These are phyloP conservation scores for Dinoponera quadriceps DNA, from an alignment of 1,140 invertebrate genomes.

Conservation along the genomic window DNA sequence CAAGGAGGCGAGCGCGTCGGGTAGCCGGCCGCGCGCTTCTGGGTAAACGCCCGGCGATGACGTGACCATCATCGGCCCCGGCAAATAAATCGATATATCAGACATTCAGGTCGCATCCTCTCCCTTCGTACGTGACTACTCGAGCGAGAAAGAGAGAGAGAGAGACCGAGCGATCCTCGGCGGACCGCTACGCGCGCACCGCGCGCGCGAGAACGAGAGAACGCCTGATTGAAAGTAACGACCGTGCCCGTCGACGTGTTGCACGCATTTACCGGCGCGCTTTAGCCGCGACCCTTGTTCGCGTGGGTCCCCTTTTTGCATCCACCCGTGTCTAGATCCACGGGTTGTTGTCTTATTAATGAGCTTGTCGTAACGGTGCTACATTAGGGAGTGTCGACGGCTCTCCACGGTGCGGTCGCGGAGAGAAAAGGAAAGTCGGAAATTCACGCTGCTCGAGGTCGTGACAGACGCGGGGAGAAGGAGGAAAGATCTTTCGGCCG, in stretches of 20 bases:
- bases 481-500: slow-evolving; percentile 27
- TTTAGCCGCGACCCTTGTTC: slow-evolving; percentile 32
- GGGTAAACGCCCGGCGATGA: slow-evolving; percentile 48
- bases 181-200: slow-evolving; percentile 37
- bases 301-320: slow-evolving; percentile 26
- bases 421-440: not conserved
- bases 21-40: not conserved
- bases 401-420: not conserved
- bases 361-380: slow-evolving; percentile 29
- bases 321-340: not conserved
- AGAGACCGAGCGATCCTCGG: slow-evolving; percentile 24
- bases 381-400: slow-evolving; percentile 33
- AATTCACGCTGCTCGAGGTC: not conserved
- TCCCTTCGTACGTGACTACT: slow-evolving; percentile 65
- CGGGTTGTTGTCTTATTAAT: slow-evolving; percentile 24
- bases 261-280: slow-evolving; percentile 78
- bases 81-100: slow-evolving; percentile 58
- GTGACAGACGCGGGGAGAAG: not conserved
- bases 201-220: slow-evolving; percentile 45
- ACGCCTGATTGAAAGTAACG: slow-evolving; percentile 81
- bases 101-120: slow-evolving; percentile 73
- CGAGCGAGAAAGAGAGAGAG: slow-evolving; percentile 25
- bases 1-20: slow-evolving; percentile 1
- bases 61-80: slow-evolving; percentile 30
- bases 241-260: slow-evolving; percentile 67